These are phyloP conservation scores for Hydractinia symbiolongicarpus DNA, from an alignment of 30 jellyfish, hydroid and myxozoan genomes.

Conservation along the genomic window DNA sequence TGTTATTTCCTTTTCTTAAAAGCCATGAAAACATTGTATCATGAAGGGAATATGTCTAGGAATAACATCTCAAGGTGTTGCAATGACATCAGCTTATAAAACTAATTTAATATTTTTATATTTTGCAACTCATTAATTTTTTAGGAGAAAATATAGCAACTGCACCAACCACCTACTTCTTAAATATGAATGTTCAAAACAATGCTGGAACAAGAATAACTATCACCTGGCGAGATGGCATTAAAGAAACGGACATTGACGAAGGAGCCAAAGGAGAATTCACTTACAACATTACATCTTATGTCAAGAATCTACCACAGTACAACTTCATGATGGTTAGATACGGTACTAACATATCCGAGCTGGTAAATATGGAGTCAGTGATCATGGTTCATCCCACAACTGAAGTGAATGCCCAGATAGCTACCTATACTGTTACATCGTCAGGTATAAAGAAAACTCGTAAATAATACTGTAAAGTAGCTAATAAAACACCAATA, in stretches of 20 bases:
- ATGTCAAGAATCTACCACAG: constrained; percentile 53
- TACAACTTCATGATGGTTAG: constrained; percentile 67
- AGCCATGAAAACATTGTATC: too few species aligned
- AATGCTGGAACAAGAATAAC: constrained; percentile 81
- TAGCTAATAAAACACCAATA: background rate
- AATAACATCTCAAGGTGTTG: background rate
- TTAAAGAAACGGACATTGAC: constrained; percentile 74
- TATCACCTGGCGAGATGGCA: constrained; percentile 97
- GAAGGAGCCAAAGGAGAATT: constrained; percentile 66
- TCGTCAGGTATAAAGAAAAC: constrained; percentile 64
- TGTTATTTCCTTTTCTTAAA: too few species aligned
- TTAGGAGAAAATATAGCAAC: constrained; percentile 45
- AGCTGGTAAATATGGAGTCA: constrained; percentile 54
- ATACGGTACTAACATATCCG: constrained; percentile 81
- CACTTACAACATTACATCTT: constrained; percentile 53
- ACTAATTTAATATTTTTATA: background rate
- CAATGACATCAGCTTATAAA: background rate
- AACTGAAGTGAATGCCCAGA: constrained; percentile 11
- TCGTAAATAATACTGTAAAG: background rate
- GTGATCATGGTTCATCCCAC: constrained; percentile 52
- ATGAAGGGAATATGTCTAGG: background rate
- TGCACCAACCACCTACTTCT: constrained; percentile 41
- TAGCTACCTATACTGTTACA: constrained; percentile 49
- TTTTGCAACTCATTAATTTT: background rate
- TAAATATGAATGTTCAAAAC: constrained; percentile 65